Base-by-base conservation (phyloP, 2,113 vertebrate species). In the Tautogolabrus adspersus region DNA sequence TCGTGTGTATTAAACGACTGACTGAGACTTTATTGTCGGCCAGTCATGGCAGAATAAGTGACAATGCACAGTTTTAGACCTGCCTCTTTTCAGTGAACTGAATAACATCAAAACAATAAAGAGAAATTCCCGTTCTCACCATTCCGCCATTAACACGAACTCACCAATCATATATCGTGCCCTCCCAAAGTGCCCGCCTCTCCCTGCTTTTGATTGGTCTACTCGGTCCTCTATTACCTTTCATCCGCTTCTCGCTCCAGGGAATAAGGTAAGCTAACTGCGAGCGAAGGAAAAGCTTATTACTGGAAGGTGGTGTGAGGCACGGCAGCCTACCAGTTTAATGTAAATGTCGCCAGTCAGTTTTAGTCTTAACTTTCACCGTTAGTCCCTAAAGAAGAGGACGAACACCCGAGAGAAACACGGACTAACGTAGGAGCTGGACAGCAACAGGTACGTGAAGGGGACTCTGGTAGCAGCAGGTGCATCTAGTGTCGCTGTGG, bases 361-460 rank as follows among this genome's bases (percentile, higher is more conserved):
- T 57, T 9, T 26, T 1, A 21, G 0, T 10, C 1, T 55, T 23
- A 9, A 3, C 22, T 5, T 15, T 18, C 6, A 9, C 22, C 52
- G 21, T n/a, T 40, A 13, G 8, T n/a, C 1, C 6, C 13, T 26
- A 11, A 12, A 38, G 23, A 57, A 49, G 44, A 51, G 54, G 30
- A 56, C 26, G 49, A n/a, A 6, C 34, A 18, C 0, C 19, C 6
- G 47, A 66, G 51, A n/a, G 23, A 49, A 73, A 37, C 21, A 38
- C 30, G 68, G 44, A 79, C 21, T n/a, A 42, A 5, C 42, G 16
- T 44, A 70, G 52, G 26, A 13, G 65, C 37, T 63, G 76, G 19
- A 40, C 67, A 72, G 30, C 18, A 52, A n/a, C 90, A 93, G 92
- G 92, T 93, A 87, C 34, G 79, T 82, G 52, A 70, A 84, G 80